Evolutionary conservation across 1,140 invertebrate species (phyloP).

Genomic region (Drosophila fuyamai): DNA sequence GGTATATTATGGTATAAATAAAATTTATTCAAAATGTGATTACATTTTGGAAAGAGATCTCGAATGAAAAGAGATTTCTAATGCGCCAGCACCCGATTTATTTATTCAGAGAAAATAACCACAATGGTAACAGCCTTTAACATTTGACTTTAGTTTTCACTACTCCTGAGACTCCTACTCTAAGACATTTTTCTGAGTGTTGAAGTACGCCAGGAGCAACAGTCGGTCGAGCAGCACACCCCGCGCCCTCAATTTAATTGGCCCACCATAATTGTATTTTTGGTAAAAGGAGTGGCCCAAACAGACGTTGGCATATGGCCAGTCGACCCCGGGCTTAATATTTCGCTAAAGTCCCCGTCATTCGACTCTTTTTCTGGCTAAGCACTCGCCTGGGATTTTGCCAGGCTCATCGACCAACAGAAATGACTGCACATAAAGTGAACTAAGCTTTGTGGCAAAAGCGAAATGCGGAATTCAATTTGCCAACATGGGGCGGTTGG

Average conservation of each 20-base stretch:
- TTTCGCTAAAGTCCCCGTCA: constrained; percentile 31
- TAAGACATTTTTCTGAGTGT: constrained; percentile 11
- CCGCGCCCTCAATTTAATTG: constrained; percentile 24
- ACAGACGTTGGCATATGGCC: constrained; percentile 44
- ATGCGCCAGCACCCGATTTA: no score
- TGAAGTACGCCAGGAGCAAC: constrained; percentile 47
- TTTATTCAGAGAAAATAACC: no score
- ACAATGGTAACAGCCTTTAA: no score
- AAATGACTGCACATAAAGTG: constrained; percentile 66
- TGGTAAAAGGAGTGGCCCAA: constrained; percentile 31
- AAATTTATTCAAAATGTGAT: no score
- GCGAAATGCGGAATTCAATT: constrained; percentile 29
- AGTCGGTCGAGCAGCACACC: constrained; percentile 45
- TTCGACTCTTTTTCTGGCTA: constrained; percentile 33
- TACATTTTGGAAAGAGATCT: no score
- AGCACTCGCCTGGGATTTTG: constrained; percentile 67
- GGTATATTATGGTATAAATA: no score
- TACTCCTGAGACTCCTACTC: no score
- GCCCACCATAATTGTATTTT: constrained; percentile 20
- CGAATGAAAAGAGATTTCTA: no score
- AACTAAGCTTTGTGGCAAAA: constrained; percentile 35
- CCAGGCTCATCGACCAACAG: constrained; percentile 37
- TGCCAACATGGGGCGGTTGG: not conserved
- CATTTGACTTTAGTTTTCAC: not conserved
- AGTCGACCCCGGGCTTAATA: constrained; percentile 48